Evolutionary conservation across 1,140 invertebrate species (phyloP).

Genomic region (Octopus bimaculoides): DNA sequence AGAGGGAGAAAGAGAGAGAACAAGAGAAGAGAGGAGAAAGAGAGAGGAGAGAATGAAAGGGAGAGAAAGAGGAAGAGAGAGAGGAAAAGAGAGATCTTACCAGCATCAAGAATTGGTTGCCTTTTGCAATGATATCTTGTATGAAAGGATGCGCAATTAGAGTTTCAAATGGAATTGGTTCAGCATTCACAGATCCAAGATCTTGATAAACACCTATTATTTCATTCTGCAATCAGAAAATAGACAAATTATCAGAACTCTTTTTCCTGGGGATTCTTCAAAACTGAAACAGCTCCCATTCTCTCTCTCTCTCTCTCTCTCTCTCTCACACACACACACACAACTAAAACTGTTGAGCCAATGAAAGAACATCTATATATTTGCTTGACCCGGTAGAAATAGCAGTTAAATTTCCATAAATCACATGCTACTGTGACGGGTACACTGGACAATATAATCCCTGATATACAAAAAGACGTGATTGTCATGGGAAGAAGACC

Average conservation of each 20-base stretch:
- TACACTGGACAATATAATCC: too few species aligned
- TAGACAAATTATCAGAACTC: neutral
- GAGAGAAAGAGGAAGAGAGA: neutral
- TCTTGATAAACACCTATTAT: slow-evolving; percentile 46
- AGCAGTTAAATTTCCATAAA: too few species aligned
- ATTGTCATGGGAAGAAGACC: too few species aligned
- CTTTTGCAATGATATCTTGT: slow-evolving; percentile 41
- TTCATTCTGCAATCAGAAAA: slow-evolving; percentile 40
- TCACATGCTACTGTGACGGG: too few species aligned
- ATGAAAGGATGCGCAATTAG: slow-evolving; percentile 54
- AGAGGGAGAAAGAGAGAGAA: neutral
- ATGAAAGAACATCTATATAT: neutral
- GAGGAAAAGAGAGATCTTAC: neutral
- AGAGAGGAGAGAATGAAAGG: neutral
- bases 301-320: neutral
- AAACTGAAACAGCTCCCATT: neutral
- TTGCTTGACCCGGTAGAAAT: too few species aligned
- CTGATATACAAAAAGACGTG: too few species aligned
- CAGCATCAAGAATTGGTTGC: neutral
- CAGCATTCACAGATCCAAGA: slow-evolving; percentile 39
- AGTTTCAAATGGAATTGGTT: slow-evolving; percentile 41
- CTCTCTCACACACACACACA: neutral
- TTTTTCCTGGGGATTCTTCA: neutral
- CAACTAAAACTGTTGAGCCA: neutral
- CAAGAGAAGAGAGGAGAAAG: neutral